Evolutionary conservation across 2,797 vertebrate species (phyloP), one percentile per base, ranked within the genome.

Genomic region (Karalla daura): DNA sequence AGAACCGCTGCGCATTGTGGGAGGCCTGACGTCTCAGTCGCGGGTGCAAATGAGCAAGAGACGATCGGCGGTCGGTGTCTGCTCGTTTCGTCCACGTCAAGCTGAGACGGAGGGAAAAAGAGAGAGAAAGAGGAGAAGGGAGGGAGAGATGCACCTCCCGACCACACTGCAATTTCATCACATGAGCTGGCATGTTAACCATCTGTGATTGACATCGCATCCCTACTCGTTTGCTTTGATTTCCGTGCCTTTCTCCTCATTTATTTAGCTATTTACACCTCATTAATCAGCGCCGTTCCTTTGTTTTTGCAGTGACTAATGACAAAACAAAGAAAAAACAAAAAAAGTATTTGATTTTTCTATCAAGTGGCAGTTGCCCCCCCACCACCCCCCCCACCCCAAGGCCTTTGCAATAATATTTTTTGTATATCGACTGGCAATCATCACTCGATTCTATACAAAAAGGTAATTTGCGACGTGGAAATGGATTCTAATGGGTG

Each of bases 11-110:
- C 62, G 83, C 72, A 76, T 79, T 79, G 73, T 75, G 78, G 79
- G 64, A 70, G 74, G 35, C 59, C 60, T 79, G 86, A 88, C 67
- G 76, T 70, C 76, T 90, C 83, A 79, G 87, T 87, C 54, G 27
- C 53, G 25, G 70, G 35, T 74, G 69, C 53, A 75, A 81, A 81
- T 58, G 53, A 71, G 63, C 10, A n/a, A n/a, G 7, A 50, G 53
- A 36, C 61, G 36, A 67, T 68, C 66, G 44, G 76, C 64, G 70
- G 60, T 73, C 55, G 66, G 45, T 53, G 40, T 59, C 69, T 8
- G 12, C 61, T 75, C 62, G 63, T 77, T 54, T 81, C 49, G 53
- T 55, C 70, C 78, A 84, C 45, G 63, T 58, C 56, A 37, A 56
- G 53, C 53, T 18, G 44, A 71, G 64, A 23, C 15, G 7, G 24